Evolutionary conservation across 2,888 invertebrate genomes (phyloP), one percentile per base, ranked within the genome.

Genomic region (Acronicta psi): DNA sequence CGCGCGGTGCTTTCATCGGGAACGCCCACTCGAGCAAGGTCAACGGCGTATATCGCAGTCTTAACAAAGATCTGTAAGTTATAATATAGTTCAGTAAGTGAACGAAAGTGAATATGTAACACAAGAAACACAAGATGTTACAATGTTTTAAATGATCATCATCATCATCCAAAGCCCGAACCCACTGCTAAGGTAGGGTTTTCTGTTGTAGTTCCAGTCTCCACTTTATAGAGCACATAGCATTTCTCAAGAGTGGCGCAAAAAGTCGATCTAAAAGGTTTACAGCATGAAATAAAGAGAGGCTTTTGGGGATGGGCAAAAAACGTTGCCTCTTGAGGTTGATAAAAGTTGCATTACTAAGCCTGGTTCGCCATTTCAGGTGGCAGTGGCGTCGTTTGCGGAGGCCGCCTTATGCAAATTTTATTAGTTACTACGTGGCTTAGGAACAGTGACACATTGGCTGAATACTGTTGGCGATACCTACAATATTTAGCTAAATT

Each of bases 341-440:
- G 53, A 77, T 81, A 74, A 80, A 84, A 74, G 61, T 76, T 81
- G 72, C 77, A 83, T 51, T 17, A 63, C 52, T 50, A 43, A 72
- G 65, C 71, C 61, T 65, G 49, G 53, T 36, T 43, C 40, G 52
- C 47, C 57, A 66, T 69, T 69, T 17, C 38, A 50, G 60, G 63
- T 49, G 64, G 49, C 23, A 50, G 44, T 17, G 23, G 55, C 16
- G 42, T 51, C 70, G 56, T 69, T 77, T 65, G 62, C 41, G 62
- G 66, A 55, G 62, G 50, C 45, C 47, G 59, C 34, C 53, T 67
- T 75, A 75, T 77, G 75, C 62, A 83, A 77, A 80, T 74, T 79
- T 80, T 73, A 82, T 75, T 67, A 58, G 68, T 45, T 56, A 51
- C 59, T 56, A 63, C 64, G 51, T 49, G 51, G 66, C 44, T 67